A percentile compares a stretch with the other conserved stretches of the same genome.
These are phyloP conservation scores for Saiga tatarica DNA, from an alignment of 2,113 vertebrate species.

Conservation along the genomic window DNA sequence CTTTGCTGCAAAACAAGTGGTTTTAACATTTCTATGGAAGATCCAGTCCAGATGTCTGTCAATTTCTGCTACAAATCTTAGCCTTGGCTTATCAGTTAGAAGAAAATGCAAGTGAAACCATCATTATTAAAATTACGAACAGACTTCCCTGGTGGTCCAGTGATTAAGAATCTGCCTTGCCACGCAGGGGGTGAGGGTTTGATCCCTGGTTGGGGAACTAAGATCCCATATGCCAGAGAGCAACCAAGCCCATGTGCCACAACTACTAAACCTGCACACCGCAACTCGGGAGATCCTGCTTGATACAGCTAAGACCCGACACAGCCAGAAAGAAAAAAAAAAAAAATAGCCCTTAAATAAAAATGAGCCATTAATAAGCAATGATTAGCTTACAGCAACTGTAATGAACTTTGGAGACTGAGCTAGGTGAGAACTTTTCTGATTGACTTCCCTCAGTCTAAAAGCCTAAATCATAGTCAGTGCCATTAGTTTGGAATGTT, in stretches of 20 bases:
- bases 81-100: neutral
- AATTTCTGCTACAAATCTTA: neutral
- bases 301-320: neutral
- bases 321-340: neutral
- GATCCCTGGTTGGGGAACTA: neutral
- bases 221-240: neutral
- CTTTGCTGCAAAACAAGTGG: neutral
- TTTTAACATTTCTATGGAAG: neutral
- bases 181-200: neutral
- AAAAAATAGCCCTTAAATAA: neutral
- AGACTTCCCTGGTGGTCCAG: neutral
- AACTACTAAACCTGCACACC: neutral
- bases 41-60: neutral
- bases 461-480: neutral
- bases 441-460: neutral
- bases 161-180: neutral
- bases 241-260: neutral
- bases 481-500: neutral
- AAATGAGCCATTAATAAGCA: neutral
- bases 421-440: neutral
- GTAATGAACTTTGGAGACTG: neutral
- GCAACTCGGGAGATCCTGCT: neutral
- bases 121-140: slow-evolving; percentile 9
- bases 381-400: neutral
- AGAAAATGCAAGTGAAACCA: neutral